phyloP scores from a whole-genome alignment of 2,888 invertebrate genomes.

The Trachelus iudaicus region DNA sequence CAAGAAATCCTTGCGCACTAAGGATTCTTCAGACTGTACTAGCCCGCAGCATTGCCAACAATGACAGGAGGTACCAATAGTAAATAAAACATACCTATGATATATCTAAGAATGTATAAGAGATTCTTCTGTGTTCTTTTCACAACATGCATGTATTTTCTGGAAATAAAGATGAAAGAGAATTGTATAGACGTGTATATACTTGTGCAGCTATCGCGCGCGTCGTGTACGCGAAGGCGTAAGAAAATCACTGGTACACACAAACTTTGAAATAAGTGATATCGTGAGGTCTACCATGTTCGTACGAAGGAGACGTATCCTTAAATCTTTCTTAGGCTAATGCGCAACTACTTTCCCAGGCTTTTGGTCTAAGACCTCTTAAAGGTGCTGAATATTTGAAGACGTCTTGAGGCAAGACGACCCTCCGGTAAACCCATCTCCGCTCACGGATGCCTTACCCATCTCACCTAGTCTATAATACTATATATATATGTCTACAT shows the following conservation, averaged over 20 bases:
- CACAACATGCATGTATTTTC: not conserved
- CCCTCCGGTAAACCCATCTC: conserved; percentile 21
- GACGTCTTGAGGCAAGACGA: conserved; percentile 23
- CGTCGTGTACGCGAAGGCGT: not conserved
- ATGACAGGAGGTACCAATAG: not conserved
- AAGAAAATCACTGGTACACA: no score
- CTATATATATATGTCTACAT: not conserved
- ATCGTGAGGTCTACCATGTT: not conserved
- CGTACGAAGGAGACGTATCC: not conserved
- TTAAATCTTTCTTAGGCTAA: conserved; percentile 6
- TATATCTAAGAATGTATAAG: not conserved
- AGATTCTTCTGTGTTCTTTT: not conserved
- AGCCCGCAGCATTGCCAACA: not conserved
- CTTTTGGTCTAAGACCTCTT: conserved; percentile 21
- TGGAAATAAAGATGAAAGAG: not conserved
- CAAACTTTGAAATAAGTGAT: not conserved
- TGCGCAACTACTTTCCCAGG: conserved; percentile 16
- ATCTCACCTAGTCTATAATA: conserved; percentile 18
- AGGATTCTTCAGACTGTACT: not conserved
- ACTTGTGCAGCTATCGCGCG: not conserved
- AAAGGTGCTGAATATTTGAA: conserved; percentile 28
- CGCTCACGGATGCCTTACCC: conserved; percentile 20
- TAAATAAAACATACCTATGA: not conserved
- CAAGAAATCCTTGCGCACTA: not conserved
- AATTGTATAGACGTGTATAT: not conserved